phyloP scores from a whole-genome alignment of 1,140 invertebrate genomes.

The Teleogryllus occipitalis region DNA sequence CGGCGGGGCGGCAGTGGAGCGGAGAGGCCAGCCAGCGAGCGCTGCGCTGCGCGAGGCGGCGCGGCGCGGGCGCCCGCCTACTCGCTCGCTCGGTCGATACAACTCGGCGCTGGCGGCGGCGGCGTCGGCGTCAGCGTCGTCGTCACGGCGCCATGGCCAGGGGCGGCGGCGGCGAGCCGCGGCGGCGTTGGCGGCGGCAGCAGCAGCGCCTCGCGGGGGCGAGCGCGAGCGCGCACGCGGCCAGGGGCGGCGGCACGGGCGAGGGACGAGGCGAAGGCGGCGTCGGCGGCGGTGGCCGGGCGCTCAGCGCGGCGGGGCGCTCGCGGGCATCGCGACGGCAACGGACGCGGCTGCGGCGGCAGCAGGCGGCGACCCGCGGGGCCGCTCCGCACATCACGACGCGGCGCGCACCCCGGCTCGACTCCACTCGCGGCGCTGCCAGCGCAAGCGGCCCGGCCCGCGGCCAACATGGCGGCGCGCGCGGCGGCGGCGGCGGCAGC shows the following conservation, averaged over 20 bases:
- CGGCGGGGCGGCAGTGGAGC: background rate
- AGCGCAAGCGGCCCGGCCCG: background rate
- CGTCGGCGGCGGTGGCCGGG: background rate
- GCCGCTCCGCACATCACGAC: background rate
- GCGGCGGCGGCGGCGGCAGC: too few relatives aligned
- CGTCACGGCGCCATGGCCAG: background rate
- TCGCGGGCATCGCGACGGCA: background rate
- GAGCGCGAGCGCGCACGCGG: background rate
- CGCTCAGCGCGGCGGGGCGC: background rate
- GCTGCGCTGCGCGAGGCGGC: too few relatives aligned
- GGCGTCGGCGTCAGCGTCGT: background rate
- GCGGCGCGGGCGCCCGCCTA: too few relatives aligned
- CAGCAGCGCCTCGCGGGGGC: too few relatives aligned
- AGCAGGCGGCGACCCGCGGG: background rate
- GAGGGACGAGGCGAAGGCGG: background rate
- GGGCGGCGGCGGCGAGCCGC: too few relatives aligned
- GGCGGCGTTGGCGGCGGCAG: too few relatives aligned
- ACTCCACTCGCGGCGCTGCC: background rate
- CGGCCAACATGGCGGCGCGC: conserved; percentile 9
- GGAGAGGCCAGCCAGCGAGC: background rate
- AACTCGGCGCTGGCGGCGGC: background rate
- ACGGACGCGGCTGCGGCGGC: background rate
- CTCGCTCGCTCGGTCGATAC: background rate
- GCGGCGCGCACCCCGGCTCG: background rate
- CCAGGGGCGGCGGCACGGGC: background rate